phyloP scores from a whole-genome alignment of 2,113 vertebrate species.

The Lontra canadensis region DNA sequence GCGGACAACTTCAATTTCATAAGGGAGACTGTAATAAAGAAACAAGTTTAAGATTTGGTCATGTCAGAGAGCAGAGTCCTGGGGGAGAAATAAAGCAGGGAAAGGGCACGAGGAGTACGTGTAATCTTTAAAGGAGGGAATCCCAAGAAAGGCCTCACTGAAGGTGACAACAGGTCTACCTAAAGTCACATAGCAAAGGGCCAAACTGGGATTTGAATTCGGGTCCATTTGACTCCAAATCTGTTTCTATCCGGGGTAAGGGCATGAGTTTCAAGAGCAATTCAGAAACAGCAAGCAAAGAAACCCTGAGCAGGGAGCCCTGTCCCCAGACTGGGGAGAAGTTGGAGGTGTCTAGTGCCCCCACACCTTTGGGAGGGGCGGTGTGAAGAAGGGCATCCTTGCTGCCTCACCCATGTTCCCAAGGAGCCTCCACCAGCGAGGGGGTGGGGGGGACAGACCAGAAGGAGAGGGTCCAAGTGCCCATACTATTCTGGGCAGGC shows the following conservation, averaged over 20 bases:
- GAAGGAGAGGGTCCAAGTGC: not conserved
- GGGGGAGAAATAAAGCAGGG: not conserved
- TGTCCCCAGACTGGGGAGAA: not conserved
- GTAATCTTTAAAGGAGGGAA: not conserved
- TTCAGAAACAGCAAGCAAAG: not conserved
- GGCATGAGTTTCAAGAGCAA: not conserved
- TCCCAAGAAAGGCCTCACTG: not conserved
- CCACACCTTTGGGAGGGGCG: not conserved
- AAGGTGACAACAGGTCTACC: not conserved
- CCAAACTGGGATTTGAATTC: constrained; percentile 12
- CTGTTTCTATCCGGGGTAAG: not conserved
- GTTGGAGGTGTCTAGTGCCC: not conserved
- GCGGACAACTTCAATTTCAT: not conserved
- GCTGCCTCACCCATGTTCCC: not conserved
- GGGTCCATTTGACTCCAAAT: not conserved
- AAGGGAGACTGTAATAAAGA: not conserved
- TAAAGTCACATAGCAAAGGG: not conserved
- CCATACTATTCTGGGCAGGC: not conserved
- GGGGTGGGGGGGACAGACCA: not conserved
- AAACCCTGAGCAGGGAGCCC: not conserved
- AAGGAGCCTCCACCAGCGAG: not conserved
- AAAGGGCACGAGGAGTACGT: not conserved
- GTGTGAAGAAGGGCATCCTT: not conserved
- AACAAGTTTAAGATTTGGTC: not conserved
- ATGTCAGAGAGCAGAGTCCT: not conserved